A percentile compares a stretch with the other conserved stretches of the same genome.
phyloP scores from a whole-genome alignment of 1,140 invertebrate genomes.

The Gryllus bimaculatus region DNA sequence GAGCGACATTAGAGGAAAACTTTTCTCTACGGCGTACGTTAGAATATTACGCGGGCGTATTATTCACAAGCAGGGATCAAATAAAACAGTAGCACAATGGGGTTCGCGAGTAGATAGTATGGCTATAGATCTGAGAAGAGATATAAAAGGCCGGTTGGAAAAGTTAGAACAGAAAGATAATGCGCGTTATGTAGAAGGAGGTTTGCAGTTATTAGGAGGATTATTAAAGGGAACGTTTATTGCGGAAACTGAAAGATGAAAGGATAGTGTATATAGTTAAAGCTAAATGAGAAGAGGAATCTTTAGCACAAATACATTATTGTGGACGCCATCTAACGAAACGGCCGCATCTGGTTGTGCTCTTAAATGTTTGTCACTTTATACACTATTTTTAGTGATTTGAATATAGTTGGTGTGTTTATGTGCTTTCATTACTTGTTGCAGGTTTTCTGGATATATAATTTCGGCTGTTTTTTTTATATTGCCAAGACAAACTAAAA shows the following conservation, averaged over 20 bases:
- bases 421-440: too few relatives aligned
- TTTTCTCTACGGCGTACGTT: background rate
- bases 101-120: background rate
- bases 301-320: slow-evolving; percentile 3
- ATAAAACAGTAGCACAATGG: background rate
- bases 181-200: background rate
- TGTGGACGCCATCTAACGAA: too few relatives aligned
- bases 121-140: background rate
- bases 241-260: slow-evolving; percentile 7
- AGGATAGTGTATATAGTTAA: slow-evolving; percentile 4
- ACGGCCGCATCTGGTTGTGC: too few relatives aligned
- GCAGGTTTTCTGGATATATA: too few relatives aligned
- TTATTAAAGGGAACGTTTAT: background rate
- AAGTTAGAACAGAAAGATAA: background rate
- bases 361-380: too few relatives aligned
- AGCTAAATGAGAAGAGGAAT: background rate
- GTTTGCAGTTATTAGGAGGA: background rate
- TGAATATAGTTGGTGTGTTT: too few relatives aligned
- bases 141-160: background rate
- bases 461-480: too few relatives aligned
- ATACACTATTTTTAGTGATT: too few relatives aligned
- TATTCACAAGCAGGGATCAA: background rate
- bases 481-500: too few relatives aligned
- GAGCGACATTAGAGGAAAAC: slow-evolving; percentile 9
- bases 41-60: background rate